Evolutionary conservation across 2,113 vertebrate species (phyloP), one percentile per base, ranked within the genome.

Genomic region (Nematolebias whitei): DNA sequence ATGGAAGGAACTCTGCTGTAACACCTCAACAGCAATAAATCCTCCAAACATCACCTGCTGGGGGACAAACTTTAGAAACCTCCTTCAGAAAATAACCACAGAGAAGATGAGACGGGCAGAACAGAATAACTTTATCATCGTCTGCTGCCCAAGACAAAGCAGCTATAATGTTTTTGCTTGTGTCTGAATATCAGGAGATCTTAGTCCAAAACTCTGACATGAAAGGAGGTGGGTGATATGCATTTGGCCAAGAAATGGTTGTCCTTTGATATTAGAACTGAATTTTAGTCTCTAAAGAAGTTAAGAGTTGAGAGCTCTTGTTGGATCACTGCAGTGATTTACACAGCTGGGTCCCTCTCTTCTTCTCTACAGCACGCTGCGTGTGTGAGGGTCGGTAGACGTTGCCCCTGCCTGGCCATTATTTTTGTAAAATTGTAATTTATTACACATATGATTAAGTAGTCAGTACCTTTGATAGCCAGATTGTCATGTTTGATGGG

Each of bases 281-380:
- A 50, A n/a, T 63, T 78, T 68, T 47, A 54, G 48, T 38, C 63
- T 26, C 55, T 10, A 5, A 14, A 68, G 65, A 78, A 78, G 38
- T 67, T 73, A n/a, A 64, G 45, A 64, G 54, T 48, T 55, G 43
- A 18, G 60, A 70, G 23, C 52, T 29, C 29, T 53, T 32, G 20
- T 26, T 44, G 61, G 19, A 72, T 63, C 64, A 39, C 14, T 70
- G 65, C 76, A 35, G 73, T 79, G 72, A 71, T 82, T 73, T 74
- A 69, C 76, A 59, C 74, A 38, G 48, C 39, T 24, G 64, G 32
- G 63, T 76, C 16, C 23, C 24, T 48, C n/a, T 22, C 19, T 22
- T 62, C 24, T 14, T 24, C 54, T 60, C 40, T 16, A 44, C 47
- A 74, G 15, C 24, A 26, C 41, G 55, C 8, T 0, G 22, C 14